Evolutionary conservation across 2,797 vertebrate genomes (phyloP), one percentile per base, ranked within the genome.

Genomic region (Helostoma temminkii): DNA sequence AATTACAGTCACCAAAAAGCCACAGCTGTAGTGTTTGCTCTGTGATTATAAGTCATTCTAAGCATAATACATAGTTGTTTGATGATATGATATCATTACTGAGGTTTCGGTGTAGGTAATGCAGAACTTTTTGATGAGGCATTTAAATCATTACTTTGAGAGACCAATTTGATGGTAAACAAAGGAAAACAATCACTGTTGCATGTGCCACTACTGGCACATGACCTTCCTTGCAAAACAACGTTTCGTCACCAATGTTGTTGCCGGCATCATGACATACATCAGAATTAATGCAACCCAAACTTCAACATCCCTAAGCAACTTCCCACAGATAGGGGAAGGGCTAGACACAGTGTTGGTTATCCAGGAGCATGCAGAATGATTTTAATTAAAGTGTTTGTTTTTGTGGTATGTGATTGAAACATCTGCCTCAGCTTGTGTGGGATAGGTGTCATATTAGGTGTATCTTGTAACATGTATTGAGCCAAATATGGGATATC

Each of bases 81-180:
- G 45, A 59, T 66, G 56, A 76, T 78, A 39, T 83, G 71, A 85
- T 83, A 71, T 84, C 63, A 79, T 83, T 80, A 59, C 72, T 73
- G 59, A 32, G 63, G 67, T 57, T 71, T 78, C 48, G 26, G 46
- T 56, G 59, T 34, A 68, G 77, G 54, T 85, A 48, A 64, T 25
- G 28, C 60, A 9, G 18, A 1, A 11, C 19, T 56, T 62, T 67
- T 58, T 60, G 21, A 58, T 47, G 53, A 41, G 49, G 19, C 24
- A 28, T 48, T 46, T 73, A 19, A 36, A 58, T 65, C 28, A 22
- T 63, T 59, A 39, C 43, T 53, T 25, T 58, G 58, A 77, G 56
- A 52, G 36, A 19, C 39, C 22, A 53, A 16, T 26, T 55, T 18
- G 15, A 71, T 65, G 32, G 50, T 62, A 55, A 70, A 66, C 32